These are phyloP conservation scores for Oreochromis grahami DNA, from an alignment of 2,797 vertebrate genomes.

Conservation along the genomic window DNA sequence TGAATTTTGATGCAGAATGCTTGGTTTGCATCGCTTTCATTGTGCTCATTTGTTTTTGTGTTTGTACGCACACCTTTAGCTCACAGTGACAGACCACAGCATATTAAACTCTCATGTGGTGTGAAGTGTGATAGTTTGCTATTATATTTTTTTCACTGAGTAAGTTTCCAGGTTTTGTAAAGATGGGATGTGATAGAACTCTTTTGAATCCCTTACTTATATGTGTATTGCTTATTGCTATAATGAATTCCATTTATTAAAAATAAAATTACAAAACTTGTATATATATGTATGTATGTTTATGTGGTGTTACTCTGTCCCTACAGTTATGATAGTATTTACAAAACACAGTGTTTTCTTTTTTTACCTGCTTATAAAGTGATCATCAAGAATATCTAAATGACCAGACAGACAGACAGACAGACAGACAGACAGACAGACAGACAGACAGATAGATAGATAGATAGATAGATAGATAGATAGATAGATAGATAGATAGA, in stretches of 20 bases:
- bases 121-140: not conserved
- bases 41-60: not conserved
- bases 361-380: not conserved
- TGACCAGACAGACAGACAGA: not conserved
- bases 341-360: accelerated
- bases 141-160: not conserved
- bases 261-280: not conserved
- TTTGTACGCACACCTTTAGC: not conserved
- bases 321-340: not conserved
- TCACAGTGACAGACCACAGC: not conserved
- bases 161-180: not conserved
- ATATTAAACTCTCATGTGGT: not conserved
- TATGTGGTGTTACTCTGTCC: not conserved
- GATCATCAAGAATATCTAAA: not conserved
- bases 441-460: not conserved
- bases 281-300: not conserved
- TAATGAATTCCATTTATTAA: not conserved
- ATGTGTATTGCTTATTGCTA: not conserved
- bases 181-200: not conserved
- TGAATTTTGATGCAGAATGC: not conserved
- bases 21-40: not conserved
- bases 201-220: not conserved
- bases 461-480: not conserved
- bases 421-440: not conserved
- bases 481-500: not conserved